Base-by-base conservation (phyloP, 2,797 vertebrate genomes). In the Alosa sapidissima region DNA sequence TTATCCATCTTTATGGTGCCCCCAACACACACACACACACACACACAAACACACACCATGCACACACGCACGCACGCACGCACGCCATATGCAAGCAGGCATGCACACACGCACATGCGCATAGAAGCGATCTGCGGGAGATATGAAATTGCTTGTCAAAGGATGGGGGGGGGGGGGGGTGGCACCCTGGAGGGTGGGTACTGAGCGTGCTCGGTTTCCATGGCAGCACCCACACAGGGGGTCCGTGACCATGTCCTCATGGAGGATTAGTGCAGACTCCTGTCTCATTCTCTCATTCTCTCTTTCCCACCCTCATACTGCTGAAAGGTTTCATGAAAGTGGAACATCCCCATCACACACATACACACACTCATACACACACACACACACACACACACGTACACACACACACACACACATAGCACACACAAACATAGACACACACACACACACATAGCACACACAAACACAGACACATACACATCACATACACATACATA, bases 121-220 rank as follows among this genome's bases (percentile, higher is more conserved):
- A 68, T 19, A 52, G 28, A 28, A 28, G 28, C 28, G 45, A 14
- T 49, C n/a, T 9, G 24, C 2, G 24, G 58, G n/a, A 65, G 60
- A 65, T 65, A 28, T 65, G 24, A 21, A n/a, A 58, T 58, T 58
- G 19, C 55, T 58, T 58, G 55, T 58, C 19, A 58, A 21, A 58
- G 55, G 19, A 58, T 58, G 55, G 19, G 55, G 19, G 5, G 55
- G 55, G 3, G 55, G 55, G 19, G 55, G n/a, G n/a, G n/a, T n/a
- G n/a, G n/a, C n/a, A 24, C 7, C 1, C 21, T 62, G 60, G n/a
- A 24, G 60, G n/a, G 24, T 65, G 7, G 60, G n/a, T 28, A 65
- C 60, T 65, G 60, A 65, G 60, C 60, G 60, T 65, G 60, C 60
- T 28, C n/a, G 60, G 60, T 65, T 65, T 65, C 60, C 60, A 65